Percentiles rank a stretch among this genome's conserved stretches.
phyloP scores from a whole-genome alignment of 1,140 invertebrate species.

The Caenorhabditis brenneri region DNA sequence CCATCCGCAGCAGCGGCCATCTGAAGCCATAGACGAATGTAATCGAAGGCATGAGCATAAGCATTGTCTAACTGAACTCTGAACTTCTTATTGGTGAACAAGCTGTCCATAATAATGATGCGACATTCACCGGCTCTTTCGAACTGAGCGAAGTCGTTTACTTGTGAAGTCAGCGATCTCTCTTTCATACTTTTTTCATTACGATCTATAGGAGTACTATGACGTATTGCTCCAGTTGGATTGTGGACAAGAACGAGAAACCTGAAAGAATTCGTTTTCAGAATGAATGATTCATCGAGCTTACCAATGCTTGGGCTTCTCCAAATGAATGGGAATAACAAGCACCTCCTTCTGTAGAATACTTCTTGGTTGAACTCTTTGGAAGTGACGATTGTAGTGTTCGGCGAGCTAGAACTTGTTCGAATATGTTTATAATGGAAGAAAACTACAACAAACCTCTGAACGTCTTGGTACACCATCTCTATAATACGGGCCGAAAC shows the following conservation, averaged over 20 bases:
- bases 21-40: not conserved
- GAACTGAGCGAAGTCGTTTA: not conserved
- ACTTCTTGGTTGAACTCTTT: not conserved
- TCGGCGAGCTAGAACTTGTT: not conserved
- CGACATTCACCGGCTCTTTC: not conserved
- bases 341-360: not conserved
- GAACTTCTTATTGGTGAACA: not conserved
- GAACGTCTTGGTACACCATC: not conserved
- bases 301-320: slow-evolving; percentile 1
- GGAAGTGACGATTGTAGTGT: not conserved
- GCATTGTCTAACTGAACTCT: not conserved
- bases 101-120: slow-evolving; percentile 4
- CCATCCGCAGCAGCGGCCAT: not conserved
- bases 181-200: too few relatives aligned
- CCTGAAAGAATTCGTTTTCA: not conserved
- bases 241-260: slow-evolving; percentile 3
- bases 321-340: not conserved
- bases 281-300: not conserved
- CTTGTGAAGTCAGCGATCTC: too few relatives aligned
- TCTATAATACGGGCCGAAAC: not conserved
- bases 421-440: not conserved
- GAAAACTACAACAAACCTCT: not conserved
- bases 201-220: too few relatives aligned
- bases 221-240: not conserved
- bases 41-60: not conserved